These are phyloP conservation scores for Drosophila baimaii DNA, from an alignment of 1,140 invertebrate species.

Conservation along the genomic window DNA sequence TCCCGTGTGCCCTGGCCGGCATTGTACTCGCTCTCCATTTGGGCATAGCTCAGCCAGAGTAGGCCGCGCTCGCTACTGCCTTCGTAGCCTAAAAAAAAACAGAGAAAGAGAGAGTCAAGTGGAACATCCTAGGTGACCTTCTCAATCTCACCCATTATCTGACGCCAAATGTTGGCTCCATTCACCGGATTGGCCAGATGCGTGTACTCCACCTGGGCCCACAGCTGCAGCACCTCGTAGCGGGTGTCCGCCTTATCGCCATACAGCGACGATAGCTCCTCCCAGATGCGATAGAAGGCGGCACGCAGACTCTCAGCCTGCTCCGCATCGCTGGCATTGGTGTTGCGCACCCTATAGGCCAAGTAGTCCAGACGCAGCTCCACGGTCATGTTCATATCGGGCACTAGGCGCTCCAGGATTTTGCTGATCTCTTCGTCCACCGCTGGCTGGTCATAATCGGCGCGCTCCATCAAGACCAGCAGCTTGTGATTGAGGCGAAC, in stretches of 20 bases:
- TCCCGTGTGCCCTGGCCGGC: constrained; percentile 2
- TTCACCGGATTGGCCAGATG: constrained; percentile 38
- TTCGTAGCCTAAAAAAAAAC: constrained; percentile 61
- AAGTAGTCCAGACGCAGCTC: constrained; percentile 65
- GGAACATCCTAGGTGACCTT: not conserved
- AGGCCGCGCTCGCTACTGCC: constrained; percentile 38
- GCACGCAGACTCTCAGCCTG: constrained; percentile 53
- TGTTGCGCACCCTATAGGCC: constrained; percentile 55
- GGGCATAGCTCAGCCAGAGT: constrained; percentile 52
- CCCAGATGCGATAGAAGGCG: constrained; percentile 66
- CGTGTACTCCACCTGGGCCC: constrained; percentile 76
- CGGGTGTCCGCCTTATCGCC: constrained; percentile 72
- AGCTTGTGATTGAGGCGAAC: constrained; percentile 44
- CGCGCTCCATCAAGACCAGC: constrained; percentile 47
- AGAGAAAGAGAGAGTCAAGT: not conserved
- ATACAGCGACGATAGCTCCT: constrained; percentile 62
- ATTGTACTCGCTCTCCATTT: constrained; percentile 60
- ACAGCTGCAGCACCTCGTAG: constrained; percentile 78
- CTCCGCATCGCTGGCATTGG: not conserved
- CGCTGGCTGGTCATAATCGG: not conserved
- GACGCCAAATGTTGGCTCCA: constrained; percentile 65
- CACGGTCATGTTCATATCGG: constrained; percentile 31
- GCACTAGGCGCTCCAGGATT: constrained; percentile 17
- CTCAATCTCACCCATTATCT: constrained; percentile 54
- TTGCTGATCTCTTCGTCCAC: constrained; percentile 26